phyloP scores from a whole-genome alignment of 2,113 vertebrate species.

The Chionomys nivalis region DNA sequence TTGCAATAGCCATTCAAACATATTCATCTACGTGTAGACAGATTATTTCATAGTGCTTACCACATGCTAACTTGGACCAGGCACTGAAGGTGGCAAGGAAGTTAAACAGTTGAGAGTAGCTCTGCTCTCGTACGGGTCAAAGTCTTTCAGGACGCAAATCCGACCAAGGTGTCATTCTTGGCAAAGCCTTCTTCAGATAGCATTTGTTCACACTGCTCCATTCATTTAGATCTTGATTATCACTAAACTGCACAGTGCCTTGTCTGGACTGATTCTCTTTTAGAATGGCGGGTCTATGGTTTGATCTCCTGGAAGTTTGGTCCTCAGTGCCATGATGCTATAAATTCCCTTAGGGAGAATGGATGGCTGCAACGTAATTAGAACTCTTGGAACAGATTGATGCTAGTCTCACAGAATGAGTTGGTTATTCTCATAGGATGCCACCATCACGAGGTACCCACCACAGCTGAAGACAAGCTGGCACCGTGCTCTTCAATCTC shows the following conservation, averaged over 20 bases:
- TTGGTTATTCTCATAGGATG: too few relatives aligned
- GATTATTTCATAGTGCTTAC: neutral
- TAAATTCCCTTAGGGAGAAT: too few relatives aligned
- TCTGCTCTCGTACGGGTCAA: neutral
- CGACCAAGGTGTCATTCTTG: neutral
- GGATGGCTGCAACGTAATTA: too few relatives aligned
- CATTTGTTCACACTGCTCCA: neutral
- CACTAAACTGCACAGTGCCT: too few relatives aligned
- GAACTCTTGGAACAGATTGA: too few relatives aligned
- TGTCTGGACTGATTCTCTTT: too few relatives aligned
- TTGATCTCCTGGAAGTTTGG: too few relatives aligned
- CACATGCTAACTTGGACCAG: neutral
- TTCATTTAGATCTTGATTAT: too few relatives aligned
- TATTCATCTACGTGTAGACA: neutral
- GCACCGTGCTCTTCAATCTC: rapidly evolving
- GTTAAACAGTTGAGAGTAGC: neutral
- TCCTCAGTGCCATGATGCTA: too few relatives aligned
- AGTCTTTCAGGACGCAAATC: rapidly evolving
- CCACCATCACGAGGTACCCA: neutral
- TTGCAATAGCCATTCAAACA: neutral
- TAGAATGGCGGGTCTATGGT: too few relatives aligned
- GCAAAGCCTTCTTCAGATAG: neutral
- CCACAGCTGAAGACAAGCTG: neutral
- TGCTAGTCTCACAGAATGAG: too few relatives aligned
- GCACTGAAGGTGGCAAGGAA: rapidly evolving